Evolutionary conservation across 2,797 vertebrate species (phyloP).

Genomic region (Melanogrammus aeglefinus): DNA sequence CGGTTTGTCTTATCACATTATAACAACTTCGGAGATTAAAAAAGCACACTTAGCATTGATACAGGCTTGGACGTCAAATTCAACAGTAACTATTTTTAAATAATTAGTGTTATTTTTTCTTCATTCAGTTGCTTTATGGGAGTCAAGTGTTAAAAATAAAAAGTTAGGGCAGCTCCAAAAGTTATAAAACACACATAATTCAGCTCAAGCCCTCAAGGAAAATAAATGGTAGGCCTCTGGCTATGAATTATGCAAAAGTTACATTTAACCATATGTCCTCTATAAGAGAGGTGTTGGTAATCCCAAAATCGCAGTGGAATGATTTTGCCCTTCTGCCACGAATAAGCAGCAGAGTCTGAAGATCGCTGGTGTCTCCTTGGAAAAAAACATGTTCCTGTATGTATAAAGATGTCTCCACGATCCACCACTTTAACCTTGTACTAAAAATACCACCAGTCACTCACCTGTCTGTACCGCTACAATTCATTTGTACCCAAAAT

Average conservation of each 20-base stretch:
- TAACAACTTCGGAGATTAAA: background rate
- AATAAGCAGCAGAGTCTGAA: conserved; percentile 64
- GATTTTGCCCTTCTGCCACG: conserved; percentile 61
- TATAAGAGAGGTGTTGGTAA: conserved; percentile 50
- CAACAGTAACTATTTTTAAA: background rate
- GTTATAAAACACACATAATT: background rate
- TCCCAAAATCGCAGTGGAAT: conserved; percentile 47
- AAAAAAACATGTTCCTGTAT: conserved; percentile 53
- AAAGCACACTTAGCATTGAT: background rate
- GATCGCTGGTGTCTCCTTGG: conserved; percentile 56
- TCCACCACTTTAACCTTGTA: conserved; percentile 49
- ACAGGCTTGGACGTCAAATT: background rate
- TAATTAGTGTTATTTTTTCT: background rate
- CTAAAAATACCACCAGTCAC: conserved; percentile 7
- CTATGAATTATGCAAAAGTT: conserved; percentile 56
- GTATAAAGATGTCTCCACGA: conserved; percentile 59
- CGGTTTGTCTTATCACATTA: background rate
- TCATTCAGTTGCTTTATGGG: background rate
- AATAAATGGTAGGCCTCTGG: background rate
- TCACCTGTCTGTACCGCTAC: background rate
- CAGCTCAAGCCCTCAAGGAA: background rate
- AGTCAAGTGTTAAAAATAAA: background rate
- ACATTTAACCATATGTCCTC: conserved; percentile 53
- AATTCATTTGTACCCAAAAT: background rate
- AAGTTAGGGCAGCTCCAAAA: background rate